A percentile compares a stretch with the other conserved stretches of the same genome.
phyloP scores from a whole-genome alignment of 2,797 vertebrate genomes.

The Furcifer pardalis region DNA sequence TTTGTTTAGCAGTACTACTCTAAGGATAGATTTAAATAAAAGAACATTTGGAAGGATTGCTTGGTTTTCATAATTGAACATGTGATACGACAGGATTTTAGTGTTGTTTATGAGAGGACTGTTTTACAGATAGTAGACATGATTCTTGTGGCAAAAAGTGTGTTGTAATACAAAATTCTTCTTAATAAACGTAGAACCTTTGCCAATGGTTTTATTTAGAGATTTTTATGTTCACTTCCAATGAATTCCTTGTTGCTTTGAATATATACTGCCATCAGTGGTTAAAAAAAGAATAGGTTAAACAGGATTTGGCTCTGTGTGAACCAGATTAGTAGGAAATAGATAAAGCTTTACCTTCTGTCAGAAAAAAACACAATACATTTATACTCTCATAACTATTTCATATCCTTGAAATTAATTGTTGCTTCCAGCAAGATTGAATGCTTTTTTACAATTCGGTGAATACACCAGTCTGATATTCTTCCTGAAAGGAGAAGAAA shows the following conservation, averaged over 20 bases:
- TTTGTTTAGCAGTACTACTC: neutral
- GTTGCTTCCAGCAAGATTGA: constrained; percentile 51
- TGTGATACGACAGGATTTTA: neutral
- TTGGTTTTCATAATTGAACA: neutral
- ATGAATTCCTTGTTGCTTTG: too few relatives aligned
- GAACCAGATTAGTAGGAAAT: too few relatives aligned
- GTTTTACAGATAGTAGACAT: neutral
- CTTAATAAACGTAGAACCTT: constrained; percentile 3
- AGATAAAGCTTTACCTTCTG: constrained; percentile 10
- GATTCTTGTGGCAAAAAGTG: constrained; percentile 21
- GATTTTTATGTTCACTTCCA: neutral
- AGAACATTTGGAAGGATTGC: constrained; percentile 7
- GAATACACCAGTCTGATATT: constrained; percentile 54
- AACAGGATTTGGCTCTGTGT: neutral
- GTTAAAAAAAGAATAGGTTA: constrained; percentile 5
- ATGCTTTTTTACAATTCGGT: constrained; percentile 56
- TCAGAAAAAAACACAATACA: constrained; percentile 43
- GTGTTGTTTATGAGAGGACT: neutral
- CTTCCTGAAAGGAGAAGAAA: constrained; percentile 60
- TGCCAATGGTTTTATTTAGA: constrained; percentile 2
- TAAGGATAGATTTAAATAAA: constrained; percentile 5
- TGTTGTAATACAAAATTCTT: neutral
- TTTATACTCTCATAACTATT: constrained; percentile 34
- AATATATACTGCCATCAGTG: constrained; percentile 24
- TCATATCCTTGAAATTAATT: constrained; percentile 34